Evolutionary conservation across 2,797 vertebrate species (phyloP), one percentile per base, ranked within the genome.

Genomic region (Lophius americanus): DNA sequence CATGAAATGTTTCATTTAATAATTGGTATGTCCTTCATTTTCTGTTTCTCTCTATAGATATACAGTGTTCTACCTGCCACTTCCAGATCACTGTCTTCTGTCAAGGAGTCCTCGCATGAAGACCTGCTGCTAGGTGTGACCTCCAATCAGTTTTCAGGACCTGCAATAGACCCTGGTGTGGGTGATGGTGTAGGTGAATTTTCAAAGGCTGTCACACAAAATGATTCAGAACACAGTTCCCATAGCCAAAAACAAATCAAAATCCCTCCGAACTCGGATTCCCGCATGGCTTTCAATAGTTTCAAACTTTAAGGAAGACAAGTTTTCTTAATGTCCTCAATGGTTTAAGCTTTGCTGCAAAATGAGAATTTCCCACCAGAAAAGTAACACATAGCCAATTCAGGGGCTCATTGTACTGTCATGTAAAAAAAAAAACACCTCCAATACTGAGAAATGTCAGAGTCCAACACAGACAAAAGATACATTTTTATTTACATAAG

Each of bases 161-260:
- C 68, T 10, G 51, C 49, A 47, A 64, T 33, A 47, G 70, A 63
- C 33, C 62, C 70, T 11, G 23, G 23, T 23, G 23, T 23, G 23
- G 23, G 23, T 23, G 23, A 23, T 23, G 23, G 23, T 23, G 23
- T 23, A 23, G 23, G 23, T 23, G 23, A 23, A 14, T 82, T 63
- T 75, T 74, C 77, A 50, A 66, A 70, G 61, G 81, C 68, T 4
- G 47, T 75, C 4, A 59, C 54, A 4, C 73, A 64, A 48, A 62
- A 9, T 4, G 82, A 79, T 46, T 87, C 85, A 0, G 76, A 89
- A 51, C 61, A 41, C 54, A 89, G 84, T 55, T 58, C 78, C 53
- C 37, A 0, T 14, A 81, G 79, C 66, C 81, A 85, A 14, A 78
- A 73, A 43, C 23, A 23, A 23, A 23, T 23, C 23, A 23, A 23